Percentiles rank a stretch among this genome's conserved stretches.
These are phyloP conservation scores for Pentamera pediparva DNA, from an alignment of 53 echinoderm and acorn worm genomes.

Conservation along the genomic window DNA sequence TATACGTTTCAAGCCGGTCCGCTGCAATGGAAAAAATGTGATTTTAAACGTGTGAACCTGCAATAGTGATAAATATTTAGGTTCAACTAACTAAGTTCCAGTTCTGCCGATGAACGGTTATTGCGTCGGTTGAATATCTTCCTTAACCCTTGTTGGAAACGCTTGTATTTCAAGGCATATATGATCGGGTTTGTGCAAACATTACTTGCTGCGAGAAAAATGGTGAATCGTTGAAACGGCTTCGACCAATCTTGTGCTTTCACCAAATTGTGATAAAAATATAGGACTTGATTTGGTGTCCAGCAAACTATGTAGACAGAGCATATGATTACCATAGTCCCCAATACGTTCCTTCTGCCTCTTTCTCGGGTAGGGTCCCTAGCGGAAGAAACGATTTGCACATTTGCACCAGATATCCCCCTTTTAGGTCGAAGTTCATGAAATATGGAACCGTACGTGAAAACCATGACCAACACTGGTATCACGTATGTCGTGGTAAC, in stretches of 20 bases:
- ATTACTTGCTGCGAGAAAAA: slow-evolving; percentile 7
- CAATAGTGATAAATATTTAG: too few relatives aligned
- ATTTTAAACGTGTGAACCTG: too few relatives aligned
- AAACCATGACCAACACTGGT: slow-evolving; percentile 6
- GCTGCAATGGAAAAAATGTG: too few relatives aligned
- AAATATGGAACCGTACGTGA: slow-evolving; percentile 7
- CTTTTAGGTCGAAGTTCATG: not conserved
- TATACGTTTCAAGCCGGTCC: too few relatives aligned
- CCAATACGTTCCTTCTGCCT: not conserved
- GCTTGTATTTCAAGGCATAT: slow-evolving; percentile 16
- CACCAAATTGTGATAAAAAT: not conserved
- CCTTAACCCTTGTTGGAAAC: slow-evolving; percentile 1
- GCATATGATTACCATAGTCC: slow-evolving; percentile 3
- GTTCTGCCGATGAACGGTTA: too few relatives aligned
- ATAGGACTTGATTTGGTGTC: slow-evolving; percentile 25
- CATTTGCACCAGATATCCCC: too few relatives aligned
- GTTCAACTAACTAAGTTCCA: too few relatives aligned
- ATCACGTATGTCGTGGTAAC: not conserved
- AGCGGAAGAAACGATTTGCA: not conserved
- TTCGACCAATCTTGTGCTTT: not conserved
- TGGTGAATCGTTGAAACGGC: slow-evolving; percentile 2
- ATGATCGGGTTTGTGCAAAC: slow-evolving; percentile 14
- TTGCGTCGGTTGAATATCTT: too few relatives aligned
- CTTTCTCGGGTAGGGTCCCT: not conserved
- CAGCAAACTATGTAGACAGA: slow-evolving; percentile 3